Base-by-base conservation (phyloP, 2,888 invertebrate species). In the Diaphora mendica region DNA sequence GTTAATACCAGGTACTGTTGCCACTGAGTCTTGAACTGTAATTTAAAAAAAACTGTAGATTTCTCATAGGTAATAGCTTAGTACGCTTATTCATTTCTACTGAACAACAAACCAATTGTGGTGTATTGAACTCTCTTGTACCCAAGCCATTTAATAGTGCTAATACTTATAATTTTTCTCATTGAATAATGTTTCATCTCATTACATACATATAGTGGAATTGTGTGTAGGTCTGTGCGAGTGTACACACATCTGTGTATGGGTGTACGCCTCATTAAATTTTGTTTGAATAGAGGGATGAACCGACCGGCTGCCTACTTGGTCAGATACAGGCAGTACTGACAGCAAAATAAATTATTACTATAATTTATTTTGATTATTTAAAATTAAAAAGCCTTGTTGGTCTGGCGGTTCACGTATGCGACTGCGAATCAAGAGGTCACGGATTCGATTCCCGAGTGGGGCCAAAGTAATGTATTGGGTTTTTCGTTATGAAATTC, bases 261-360 rank as follows among this genome's bases (percentile, higher is more conserved):
- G 85, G 87, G 81, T 86, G 88, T 85, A 91, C 89, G 94, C 92
- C 94, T 95, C 94, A 94, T 95, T 94, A 94, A 94, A 93, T 94
- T 93, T 92, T 94, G 93, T 94, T 94, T 94, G 94, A 94, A 94
- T 93, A 93, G 94, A 93, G 93, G 92, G 94, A 92, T 92, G 92
- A 92, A 90, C 89, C 86, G 82, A 83, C 86, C 83, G 82, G 82
- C 83, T 82, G 77, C 80, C 79, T 85, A 85, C 89, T 89, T 89
- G 91, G 91, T 89, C 92, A 91, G 88, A 90, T 86, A 86, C 84
- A 83, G 77, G 79, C 78, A 70, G 88, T 90, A 92, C 80, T 64
- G 88, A 83, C 75, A 67, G 82, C 88, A 91, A 78, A 86, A 79
- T 75, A 62, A 70, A 55, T 73, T 26, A 35, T 68, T 65, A 74